A percentile compares a stretch with the other conserved stretches of the same genome.
Evolutionary conservation across 2,888 invertebrate genomes (phyloP).

Genomic region (Rosalia funebris): DNA sequence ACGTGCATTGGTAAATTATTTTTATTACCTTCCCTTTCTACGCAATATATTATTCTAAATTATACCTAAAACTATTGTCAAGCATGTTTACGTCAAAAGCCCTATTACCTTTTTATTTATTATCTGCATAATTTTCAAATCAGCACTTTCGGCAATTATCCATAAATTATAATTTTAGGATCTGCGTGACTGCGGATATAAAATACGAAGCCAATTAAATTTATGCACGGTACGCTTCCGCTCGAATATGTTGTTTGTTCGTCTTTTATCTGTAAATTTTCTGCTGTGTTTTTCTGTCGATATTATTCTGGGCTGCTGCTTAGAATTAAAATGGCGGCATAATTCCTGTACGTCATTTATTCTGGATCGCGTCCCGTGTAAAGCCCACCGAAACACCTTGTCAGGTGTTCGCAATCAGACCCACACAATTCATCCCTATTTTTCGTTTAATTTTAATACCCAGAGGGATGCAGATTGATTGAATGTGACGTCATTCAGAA

Average conservation of each 20-base stretch:
- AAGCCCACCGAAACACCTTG: background rate
- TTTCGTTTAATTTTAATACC: no score
- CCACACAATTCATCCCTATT: no score
- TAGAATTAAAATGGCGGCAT: background rate
- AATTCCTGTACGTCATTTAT: background rate
- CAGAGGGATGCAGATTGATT: no score
- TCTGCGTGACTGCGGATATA: slow-evolving; percentile 19
- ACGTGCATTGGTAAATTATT: no score
- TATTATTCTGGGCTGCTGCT: background rate
- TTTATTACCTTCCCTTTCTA: no score
- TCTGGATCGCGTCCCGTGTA: background rate
- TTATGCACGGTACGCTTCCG: background rate
- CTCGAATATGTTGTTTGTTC: background rate
- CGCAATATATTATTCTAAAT: no score
- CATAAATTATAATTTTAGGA: slow-evolving; percentile 11
- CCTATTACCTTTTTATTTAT: no score
- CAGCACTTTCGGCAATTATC: slow-evolving; percentile 5
- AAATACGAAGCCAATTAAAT: slow-evolving; percentile 3
- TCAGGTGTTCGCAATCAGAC: no score
- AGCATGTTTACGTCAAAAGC: no score
- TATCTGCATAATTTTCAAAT: background rate
- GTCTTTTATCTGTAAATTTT: slow-evolving; percentile 2
- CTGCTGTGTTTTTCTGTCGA: background rate
- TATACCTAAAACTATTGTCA: no score
- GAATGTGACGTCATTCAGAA: no score